Evolutionary conservation across 35 echinoderm and acorn worm genomes (phyloP).

Genomic region (Ptychodera flava): DNA sequence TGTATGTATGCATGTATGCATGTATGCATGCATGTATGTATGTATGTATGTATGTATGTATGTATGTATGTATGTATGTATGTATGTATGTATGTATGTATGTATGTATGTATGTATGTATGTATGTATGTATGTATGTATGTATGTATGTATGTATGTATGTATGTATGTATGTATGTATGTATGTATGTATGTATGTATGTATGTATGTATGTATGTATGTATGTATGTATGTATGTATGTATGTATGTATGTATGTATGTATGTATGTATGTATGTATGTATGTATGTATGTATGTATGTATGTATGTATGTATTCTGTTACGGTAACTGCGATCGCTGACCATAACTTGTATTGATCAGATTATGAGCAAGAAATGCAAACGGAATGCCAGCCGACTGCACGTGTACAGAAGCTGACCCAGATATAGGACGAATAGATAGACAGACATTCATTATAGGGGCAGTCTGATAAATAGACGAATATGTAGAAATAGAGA

Average conservation of each 20-base stretch:
- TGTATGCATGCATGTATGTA: not conserved
- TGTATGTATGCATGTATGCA: not conserved
- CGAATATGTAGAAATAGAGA: too few relatives aligned
- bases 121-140: slow-evolving; percentile 5
- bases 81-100: not conserved
- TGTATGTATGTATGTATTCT: slow-evolving; percentile 1
- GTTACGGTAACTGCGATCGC: too few relatives aligned
- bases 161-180: slow-evolving; percentile 43
- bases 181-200: slow-evolving; percentile 45
- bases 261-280: slow-evolving; percentile 2
- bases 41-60: not conserved
- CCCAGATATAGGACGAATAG: too few relatives aligned
- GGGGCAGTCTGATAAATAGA: too few relatives aligned
- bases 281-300: slow-evolving; percentile 2
- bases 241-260: slow-evolving; percentile 21
- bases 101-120: not conserved
- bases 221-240: slow-evolving; percentile 45
- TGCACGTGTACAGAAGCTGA: too few relatives aligned
- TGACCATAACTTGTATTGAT: too few relatives aligned
- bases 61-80: not conserved
- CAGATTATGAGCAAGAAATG: too few relatives aligned
- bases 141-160: slow-evolving; percentile 43
- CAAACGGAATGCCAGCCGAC: too few relatives aligned
- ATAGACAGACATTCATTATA: too few relatives aligned
- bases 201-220: slow-evolving; percentile 32